Evolutionary conservation across 2,888 invertebrate genomes (phyloP), one percentile per base, ranked within the genome.

Genomic region (Litoditis marina): DNA sequence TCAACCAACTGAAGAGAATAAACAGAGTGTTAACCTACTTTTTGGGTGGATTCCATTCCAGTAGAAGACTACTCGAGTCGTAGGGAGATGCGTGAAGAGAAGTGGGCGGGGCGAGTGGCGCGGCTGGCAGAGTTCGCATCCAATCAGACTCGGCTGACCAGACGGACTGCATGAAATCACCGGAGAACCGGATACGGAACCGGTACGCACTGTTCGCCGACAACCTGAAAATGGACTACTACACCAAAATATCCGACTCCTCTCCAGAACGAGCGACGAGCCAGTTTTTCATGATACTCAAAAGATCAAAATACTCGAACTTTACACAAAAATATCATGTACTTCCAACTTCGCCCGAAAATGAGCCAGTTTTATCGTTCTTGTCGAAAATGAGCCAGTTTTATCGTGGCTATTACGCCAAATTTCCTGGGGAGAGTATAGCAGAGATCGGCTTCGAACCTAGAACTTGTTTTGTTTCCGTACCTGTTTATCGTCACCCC

Each of bases 131-230:
- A 0, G 94, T 94, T 74, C 91, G 88, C 31, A 92, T 91, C 81
- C 90, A 89, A 71, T 90, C 89, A 0, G 93, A 93, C 77, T 92
- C 90, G 19, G 89, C 88, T 83, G 95, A 95, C 86, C 91, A 96
- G 1, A 89, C 88, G 79, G 94, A 94, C 0, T 91, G 91, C 0
- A 94, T 94, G 60, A 94, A 90, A 83, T 98, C 98, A 83, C 96
- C 96, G 13, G 91, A 92, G 0, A 94, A 94, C 83, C 92, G 90
- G 74, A 96, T 92, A 53, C 94, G 88, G 85, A 95, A 94, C 81
- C 74, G 69, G 59, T 79, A 81, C 0, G 88, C 88, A 0, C 92
- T 92, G 83, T 90, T 91, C 0, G 96, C 94, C 78, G 90, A 90
- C 49, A 96, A 86, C 52, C 85, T 81, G 54, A 51, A 64, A 56